phyloP scores from a whole-genome alignment of 1,140 invertebrate genomes.

The Achatina immaculata region DNA sequence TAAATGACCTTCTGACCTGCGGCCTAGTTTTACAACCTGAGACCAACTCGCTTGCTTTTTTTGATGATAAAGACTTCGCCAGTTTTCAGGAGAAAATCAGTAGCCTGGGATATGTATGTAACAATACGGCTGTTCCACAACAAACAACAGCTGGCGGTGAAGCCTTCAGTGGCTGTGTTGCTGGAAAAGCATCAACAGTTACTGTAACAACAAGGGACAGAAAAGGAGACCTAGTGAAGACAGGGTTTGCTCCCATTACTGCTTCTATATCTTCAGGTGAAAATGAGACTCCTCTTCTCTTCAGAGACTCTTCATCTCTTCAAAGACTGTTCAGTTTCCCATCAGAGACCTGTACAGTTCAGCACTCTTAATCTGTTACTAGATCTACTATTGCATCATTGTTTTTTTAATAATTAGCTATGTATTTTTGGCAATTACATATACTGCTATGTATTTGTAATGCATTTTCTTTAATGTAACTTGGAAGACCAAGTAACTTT shows the following conservation, averaged over 20 bases:
- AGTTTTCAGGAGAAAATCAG: conserved; percentile 64
- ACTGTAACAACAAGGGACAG: conserved; percentile 71
- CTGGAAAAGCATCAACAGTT: conserved; percentile 64
- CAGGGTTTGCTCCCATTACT: conserved; percentile 58
- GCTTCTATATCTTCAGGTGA: conserved; percentile 42
- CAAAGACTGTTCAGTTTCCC: too few relatives aligned
- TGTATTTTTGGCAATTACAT: too few relatives aligned
- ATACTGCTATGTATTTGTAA: too few relatives aligned
- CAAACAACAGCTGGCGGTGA: conserved; percentile 72
- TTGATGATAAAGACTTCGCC: conserved; percentile 65
- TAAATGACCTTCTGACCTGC: conserved; percentile 71
- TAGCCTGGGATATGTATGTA: conserved; percentile 68
- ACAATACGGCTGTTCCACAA: conserved; percentile 71
- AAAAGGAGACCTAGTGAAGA: conserved; percentile 69
- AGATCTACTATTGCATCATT: too few relatives aligned
- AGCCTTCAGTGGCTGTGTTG: conserved; percentile 68
- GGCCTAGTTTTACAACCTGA: conserved; percentile 70
- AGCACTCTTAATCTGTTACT: too few relatives aligned
- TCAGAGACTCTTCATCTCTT: background rate
- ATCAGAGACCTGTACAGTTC: too few relatives aligned
- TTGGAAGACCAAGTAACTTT: too few relatives aligned
- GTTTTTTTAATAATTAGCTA: too few relatives aligned
- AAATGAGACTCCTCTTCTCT: too few relatives aligned
- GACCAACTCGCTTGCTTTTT: conserved; percentile 72
- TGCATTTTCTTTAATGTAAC: too few relatives aligned